Percentiles rank a stretch among this genome's conserved stretches.
Evolutionary conservation across 2,888 invertebrate genomes (phyloP).

Genomic region (Desoria tigrina): DNA sequence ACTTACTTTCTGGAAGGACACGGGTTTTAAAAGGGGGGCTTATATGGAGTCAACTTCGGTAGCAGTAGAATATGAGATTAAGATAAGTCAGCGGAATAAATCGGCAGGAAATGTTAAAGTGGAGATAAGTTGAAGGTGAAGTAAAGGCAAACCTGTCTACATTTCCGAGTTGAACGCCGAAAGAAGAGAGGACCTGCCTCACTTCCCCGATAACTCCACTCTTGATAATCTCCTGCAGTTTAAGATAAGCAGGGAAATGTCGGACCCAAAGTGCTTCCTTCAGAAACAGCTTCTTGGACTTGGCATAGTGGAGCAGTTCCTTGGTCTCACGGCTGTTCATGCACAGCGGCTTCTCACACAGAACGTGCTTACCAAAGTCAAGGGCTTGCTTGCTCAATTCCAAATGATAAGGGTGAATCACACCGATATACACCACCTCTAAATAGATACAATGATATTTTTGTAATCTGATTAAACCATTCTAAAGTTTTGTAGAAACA

Average conservation of each 20-base stretch:
- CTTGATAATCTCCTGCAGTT: constrained; percentile 68
- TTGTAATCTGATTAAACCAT: too few relatives aligned
- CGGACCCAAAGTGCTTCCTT: constrained; percentile 79
- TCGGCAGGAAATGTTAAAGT: too few relatives aligned
- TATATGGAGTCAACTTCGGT: too few relatives aligned
- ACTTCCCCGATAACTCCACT: constrained; percentile 71
- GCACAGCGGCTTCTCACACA: constrained; percentile 88
- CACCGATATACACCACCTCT: constrained; percentile 86
- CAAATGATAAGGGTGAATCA: constrained; percentile 74
- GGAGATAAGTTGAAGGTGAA: too few relatives aligned
- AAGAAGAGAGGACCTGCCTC: constrained; percentile 66
- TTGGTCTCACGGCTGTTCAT: constrained; percentile 74
- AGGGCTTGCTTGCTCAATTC: constrained; percentile 72
- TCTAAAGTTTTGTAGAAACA: too few relatives aligned
- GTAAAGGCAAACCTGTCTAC: constrained; percentile 60
- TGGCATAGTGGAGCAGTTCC: constrained; percentile 64
- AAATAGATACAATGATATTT: background rate
- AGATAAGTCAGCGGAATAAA: too few relatives aligned
- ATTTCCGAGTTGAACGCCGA: constrained; percentile 66
- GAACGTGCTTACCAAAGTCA: constrained; percentile 77
- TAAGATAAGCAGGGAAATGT: constrained; percentile 75
- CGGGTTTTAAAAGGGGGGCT: too few relatives aligned
- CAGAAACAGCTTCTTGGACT: constrained; percentile 57
- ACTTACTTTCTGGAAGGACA: too few relatives aligned
- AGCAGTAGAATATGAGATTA: too few relatives aligned